Base-by-base conservation (phyloP, 2,797 vertebrate genomes). In the Syngnathus rostellatus region DNA sequence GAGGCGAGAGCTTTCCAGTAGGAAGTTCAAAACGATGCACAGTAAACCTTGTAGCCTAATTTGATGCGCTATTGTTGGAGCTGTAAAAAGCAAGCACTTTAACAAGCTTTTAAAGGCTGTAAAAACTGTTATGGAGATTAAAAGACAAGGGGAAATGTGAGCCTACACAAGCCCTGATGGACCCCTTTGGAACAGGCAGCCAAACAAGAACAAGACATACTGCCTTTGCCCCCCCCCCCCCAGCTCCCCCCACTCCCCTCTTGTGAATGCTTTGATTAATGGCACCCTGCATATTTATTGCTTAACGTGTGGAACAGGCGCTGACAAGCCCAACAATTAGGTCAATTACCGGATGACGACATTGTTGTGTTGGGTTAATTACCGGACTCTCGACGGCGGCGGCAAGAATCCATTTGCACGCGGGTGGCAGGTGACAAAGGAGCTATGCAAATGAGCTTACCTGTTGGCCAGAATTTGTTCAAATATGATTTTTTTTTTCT, bases 281-380 rank as follows among this genome's bases (percentile, higher is more conserved):
- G 84, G 79, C 81, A 74, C 76, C 74, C 58, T 45, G 64, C 81
- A 78, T 81, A 80, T 85, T 84, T 79, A 86, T 79, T 77, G 79
- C 75, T 77, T 81, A 82, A 85, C 82, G 76, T 65, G 62, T 82
- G 78, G 73, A 84, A 82, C 80, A 1, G 73, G 78, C 83, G 75
- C 78, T 81, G 88, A 88, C 86, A 85, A 84, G 82, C 81, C 84
- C 86, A 87, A 86, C 87, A 89, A 88, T 89, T 87, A 87, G 83
- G 81, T 82, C 85, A 87, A 88, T 88, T 89, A 88, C 72, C 7
- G 37, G 48, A 74, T 86, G 85, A 89, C 87, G 83, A 84, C 83
- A 77, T 77, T 83, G 81, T 85, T 83, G 84, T 72, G 75, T 69
- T 76, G 81, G 89, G 87, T 89, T 89, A 87, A 89, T 88, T 69